Base-by-base conservation (phyloP, 1,140 invertebrate species). In the Parasteatoda tepidariorum region DNA sequence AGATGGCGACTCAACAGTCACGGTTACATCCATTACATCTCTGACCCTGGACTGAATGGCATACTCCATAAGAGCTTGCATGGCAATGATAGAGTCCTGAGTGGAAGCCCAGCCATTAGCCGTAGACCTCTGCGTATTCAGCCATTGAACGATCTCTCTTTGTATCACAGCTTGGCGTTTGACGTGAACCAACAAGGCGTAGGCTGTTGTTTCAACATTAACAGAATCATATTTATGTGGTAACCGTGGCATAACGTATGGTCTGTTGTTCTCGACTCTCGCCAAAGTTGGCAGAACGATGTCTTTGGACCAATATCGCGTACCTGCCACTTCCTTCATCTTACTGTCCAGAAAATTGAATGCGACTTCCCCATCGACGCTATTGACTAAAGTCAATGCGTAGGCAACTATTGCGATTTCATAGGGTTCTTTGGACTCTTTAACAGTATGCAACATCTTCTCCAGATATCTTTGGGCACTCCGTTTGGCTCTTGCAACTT, bases 51-150 rank as follows among this genome's bases (percentile, higher is more conserved):
- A 93, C 61, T 94, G 92, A 31, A 94, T 93, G 0, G 97, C 96
- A 88, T 96, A 98, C 85, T 97, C 94, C 86, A 95, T 95, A 3
- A 98, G 88, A 0, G 96, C 95, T 87, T 96, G 95, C 88, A 97
- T 88, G 3, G 96, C 95, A 86, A 95, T 92, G 83, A 95, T 93
- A 0, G 96, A 96, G 88, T 97, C 96, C 91, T 94, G 95, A 4
- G 97, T 97, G 0, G 96, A 97, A 0, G 96, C 95, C 96, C 97
- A 98, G 0, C 96, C 97, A 48, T 95, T 95, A 86, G 98, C 94
- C n/a, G 93, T 93, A 0, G 98, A 90, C 66, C 97, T 91, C 88
- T 98, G 97, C 0, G 94, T 92, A 88, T 97, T 97, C 6, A 99
- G 89, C 97, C 97, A 99, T 87, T 94, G 93, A 28, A 98, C 96